Conservation (phyloP, 2,797 vertebrate species). For the Cryptoprocta ferox region DNA sequence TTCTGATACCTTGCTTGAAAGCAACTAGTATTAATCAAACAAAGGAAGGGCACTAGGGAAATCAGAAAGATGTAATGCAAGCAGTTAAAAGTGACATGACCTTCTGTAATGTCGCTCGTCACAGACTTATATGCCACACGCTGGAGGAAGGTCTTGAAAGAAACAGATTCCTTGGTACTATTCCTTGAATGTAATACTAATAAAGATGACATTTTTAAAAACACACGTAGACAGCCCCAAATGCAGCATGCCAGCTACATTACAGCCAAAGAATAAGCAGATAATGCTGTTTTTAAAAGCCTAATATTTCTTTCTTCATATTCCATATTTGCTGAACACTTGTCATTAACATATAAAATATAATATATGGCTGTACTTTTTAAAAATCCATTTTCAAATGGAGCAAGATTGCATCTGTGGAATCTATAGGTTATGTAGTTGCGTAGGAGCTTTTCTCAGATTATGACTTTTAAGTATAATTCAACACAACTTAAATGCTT, state of each 20-base stretch:
- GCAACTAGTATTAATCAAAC: slow-evolving; percentile 89
- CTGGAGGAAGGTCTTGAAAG: slow-evolving; percentile 84
- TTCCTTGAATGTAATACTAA: slow-evolving; percentile 85
- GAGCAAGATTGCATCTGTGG: not conserved
- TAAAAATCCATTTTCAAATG: slow-evolving; percentile 41
- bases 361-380: slow-evolving; percentile 7
- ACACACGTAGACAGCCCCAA: slow-evolving; percentile 68
- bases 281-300: slow-evolving; percentile 54
- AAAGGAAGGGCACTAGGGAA: slow-evolving; percentile 93
- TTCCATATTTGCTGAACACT: slow-evolving; percentile 43
- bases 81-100: slow-evolving; percentile 99
- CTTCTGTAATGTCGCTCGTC: slow-evolving; percentile 99
- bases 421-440: not conserved
- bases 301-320: slow-evolving; percentile 56
- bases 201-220: slow-evolving; percentile 86
- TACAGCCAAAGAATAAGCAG: slow-evolving; percentile 79
- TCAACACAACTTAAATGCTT: not conserved
- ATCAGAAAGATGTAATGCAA: slow-evolving; percentile 97
- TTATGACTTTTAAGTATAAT: slow-evolving; percentile 19
- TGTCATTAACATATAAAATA: slow-evolving; percentile 56
- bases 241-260: slow-evolving; percentile 61
- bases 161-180: slow-evolving; percentile 82
- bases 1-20: slow-evolving; percentile 85
- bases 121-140: slow-evolving; percentile 92
- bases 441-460: not conserved